Evolutionary conservation across 2,113 vertebrate genomes (phyloP).

Genomic region (Varanus komodoensis): DNA sequence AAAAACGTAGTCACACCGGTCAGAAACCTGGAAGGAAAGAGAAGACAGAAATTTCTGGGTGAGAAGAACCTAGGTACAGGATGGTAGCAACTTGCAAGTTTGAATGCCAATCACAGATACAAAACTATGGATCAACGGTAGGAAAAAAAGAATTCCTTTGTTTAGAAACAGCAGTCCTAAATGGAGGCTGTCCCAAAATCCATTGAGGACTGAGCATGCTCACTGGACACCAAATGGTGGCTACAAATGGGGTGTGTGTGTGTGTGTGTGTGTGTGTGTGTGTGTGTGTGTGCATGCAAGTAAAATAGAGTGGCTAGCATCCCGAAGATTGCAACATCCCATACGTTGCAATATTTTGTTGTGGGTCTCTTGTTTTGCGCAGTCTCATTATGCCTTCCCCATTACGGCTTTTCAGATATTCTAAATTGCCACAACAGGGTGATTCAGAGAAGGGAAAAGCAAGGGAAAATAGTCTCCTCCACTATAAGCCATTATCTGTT

Average conservation of each 20-base stretch:
- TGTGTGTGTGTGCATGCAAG: too few species aligned
- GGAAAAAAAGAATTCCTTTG: neutral
- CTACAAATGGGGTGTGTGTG: neutral
- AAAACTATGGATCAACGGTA: neutral
- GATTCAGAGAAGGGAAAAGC: constrained; percentile 14
- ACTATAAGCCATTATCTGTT: constrained; percentile 57
- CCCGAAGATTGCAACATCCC: neutral
- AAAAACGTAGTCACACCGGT: constrained; percentile 93
- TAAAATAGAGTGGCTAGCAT: neutral
- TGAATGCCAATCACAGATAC: neutral
- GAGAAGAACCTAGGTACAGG: neutral
- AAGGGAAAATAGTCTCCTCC: constrained; percentile 1
- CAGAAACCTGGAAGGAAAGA: constrained; percentile 84
- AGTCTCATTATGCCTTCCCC: neutral
- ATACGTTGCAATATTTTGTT: neutral
- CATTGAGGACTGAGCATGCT: neutral
- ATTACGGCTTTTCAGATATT: neutral
- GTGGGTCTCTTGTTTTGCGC: neutral
- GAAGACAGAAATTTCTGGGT: neutral
- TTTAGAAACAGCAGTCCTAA: neutral
- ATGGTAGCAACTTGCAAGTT: neutral
- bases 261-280: too few species aligned
- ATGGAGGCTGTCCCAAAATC: neutral
- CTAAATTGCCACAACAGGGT: neutral
- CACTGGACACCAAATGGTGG: neutral